A percentile compares a stretch with the other conserved stretches of the same genome.
Conservation (phyloP, 2,113 vertebrate species). For the Chauna torquata region DNA sequence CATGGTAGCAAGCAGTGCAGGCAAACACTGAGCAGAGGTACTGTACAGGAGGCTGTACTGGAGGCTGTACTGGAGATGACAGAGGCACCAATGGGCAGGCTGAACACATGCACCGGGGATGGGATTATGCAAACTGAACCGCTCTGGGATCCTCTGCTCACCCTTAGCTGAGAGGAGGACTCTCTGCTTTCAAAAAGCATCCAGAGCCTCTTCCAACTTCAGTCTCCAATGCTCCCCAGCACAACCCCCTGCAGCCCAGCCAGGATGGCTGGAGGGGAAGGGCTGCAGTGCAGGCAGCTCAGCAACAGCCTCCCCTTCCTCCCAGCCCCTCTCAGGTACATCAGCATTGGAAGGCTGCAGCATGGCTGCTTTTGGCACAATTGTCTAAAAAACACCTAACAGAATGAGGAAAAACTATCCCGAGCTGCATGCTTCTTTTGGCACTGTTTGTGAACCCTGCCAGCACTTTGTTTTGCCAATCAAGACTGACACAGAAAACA, state of each 20-base stretch:
- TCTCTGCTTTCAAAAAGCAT: background rate
- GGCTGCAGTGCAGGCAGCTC: background rate
- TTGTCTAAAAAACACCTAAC: background rate
- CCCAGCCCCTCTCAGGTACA: background rate
- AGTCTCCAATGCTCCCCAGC: background rate
- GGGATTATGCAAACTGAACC: background rate
- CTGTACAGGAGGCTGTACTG: no score
- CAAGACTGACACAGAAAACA: background rate
- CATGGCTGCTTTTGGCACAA: background rate
- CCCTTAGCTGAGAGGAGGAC: background rate
- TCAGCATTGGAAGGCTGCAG: background rate
- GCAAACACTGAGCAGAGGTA: background rate
- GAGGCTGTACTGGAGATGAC: background rate
- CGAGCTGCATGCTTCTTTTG: background rate
- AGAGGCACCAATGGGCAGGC: background rate
- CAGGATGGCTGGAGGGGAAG: background rate
- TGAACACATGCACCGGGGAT: no score
- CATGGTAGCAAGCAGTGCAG: no score
- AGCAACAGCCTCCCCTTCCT: background rate
- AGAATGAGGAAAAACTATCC: no score
- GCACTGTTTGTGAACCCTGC: background rate
- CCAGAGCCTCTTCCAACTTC: accelerated
- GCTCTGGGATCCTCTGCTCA: background rate
- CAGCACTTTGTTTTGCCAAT: background rate
- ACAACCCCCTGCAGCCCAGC: accelerated